Evolutionary conservation across 1,140 invertebrate species (phyloP).

Genomic region (Spodoptera litura): DNA sequence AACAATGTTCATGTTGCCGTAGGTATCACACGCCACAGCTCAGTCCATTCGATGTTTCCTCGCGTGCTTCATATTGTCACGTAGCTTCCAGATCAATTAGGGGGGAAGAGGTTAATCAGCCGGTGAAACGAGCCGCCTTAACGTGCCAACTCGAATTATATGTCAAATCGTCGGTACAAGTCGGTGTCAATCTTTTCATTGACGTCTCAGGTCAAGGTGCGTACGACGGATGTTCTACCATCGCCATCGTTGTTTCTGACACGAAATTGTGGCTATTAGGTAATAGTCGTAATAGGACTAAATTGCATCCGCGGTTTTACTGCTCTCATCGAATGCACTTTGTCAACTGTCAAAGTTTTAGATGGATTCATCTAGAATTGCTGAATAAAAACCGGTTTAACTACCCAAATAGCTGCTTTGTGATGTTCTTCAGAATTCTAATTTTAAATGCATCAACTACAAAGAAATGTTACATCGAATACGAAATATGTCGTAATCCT

Average conservation of each 20-base stretch:
- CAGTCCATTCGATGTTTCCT: slow-evolving; percentile 14
- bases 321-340: slow-evolving; percentile 3
- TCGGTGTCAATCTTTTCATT: slow-evolving; percentile 26
- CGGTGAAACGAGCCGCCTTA: neutral
- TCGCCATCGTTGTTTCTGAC: neutral
- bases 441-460: no score
- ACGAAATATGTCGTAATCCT: no score
- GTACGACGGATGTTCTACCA: neutral
- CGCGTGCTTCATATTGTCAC: slow-evolving; percentile 10
- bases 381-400: no score
- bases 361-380: no score
- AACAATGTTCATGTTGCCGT: neutral
- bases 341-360: no score
- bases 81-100: slow-evolving; percentile 30
- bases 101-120: slow-evolving; percentile 19
- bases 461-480: no score
- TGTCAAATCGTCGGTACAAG: neutral
- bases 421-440: no score
- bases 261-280: neutral
- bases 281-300: slow-evolving; percentile 20
- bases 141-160: slow-evolving; percentile 7
- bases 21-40: neutral
- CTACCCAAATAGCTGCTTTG: no score
- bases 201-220: slow-evolving; percentile 17
- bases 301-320: neutral